Evolutionary conservation across 1,140 invertebrate species (phyloP), one percentile per base, ranked within the genome.

Genomic region (Tetramorium simillimum): DNA sequence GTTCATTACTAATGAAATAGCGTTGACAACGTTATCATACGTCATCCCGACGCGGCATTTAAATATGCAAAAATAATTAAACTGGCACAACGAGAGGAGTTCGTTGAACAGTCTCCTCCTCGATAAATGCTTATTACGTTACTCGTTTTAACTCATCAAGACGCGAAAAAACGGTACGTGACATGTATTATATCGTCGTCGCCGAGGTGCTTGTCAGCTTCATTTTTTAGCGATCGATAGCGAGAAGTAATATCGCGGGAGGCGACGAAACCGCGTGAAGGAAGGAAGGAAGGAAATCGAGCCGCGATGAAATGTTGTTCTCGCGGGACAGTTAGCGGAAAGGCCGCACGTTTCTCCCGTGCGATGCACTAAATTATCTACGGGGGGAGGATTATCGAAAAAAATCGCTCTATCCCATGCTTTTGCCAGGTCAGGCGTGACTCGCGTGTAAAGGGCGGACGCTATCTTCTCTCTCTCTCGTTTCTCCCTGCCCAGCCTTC

Each of bases 261-360:
- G 53, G 4, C 51, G 16, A 49, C 12, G 18, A 9, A 21, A 37
- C 16, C 51, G 51, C 21, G 33, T 24, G 77, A 53, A 33, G 33
- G 33, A 3, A 33, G 33, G 56, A 3, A 56, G 49, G 65, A 33
- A 56, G 78, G 49, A 70, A 53, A 81, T 81, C 77, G 33, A 37
- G 49, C 1, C 76, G 10, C 1, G 40, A 18, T 88, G 70, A 88
- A 89, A 89, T 89, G 87, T 89, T 87, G 88, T 76, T 70, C 78
- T 69, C 63, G 12, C 62, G 56, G 40, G 80, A 75, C 65, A 18
- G 40, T 43, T 28, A 69, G 33, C 33, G 37, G 37, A 65, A 78
- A 65, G 40, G 49, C 40, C 62, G 58, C n/a, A 43, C 86, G 58
- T 51, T 78, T 56, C 86, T 14, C 14, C 12, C 28, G 28, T 40